Evolutionary conservation across 2,797 vertebrate species (phyloP).

Genomic region (Acestrorhynchus altus): DNA sequence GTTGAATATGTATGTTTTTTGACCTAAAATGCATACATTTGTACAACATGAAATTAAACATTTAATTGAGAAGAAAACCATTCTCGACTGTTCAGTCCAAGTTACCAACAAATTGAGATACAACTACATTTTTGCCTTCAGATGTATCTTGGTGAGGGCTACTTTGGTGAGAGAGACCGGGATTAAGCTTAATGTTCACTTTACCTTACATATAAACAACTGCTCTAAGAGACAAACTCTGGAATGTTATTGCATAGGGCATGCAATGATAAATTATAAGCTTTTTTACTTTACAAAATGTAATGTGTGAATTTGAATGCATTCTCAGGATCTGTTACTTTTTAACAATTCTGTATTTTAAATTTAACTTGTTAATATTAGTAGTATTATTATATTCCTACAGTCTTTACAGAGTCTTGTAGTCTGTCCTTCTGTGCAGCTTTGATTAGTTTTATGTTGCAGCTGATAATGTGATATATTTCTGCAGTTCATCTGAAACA

Average conservation of each 20-base stretch:
- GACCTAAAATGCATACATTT: background rate
- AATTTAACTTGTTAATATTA: background rate
- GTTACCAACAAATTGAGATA: background rate
- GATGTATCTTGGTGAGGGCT: no score
- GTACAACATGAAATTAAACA: background rate
- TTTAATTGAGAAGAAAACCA: background rate
- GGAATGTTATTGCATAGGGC: background rate
- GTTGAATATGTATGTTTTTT: background rate
- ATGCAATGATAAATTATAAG: no score
- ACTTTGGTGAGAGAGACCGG: no score
- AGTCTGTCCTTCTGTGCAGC: background rate
- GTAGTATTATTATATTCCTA: background rate
- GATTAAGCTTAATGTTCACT: background rate
- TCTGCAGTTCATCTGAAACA: background rate
- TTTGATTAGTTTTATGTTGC: background rate
- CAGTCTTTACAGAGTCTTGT: background rate
- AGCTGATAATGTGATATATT: background rate
- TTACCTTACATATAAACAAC: background rate
- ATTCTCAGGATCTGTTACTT: background rate
- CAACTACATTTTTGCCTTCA: background rate
- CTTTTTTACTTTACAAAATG: no score
- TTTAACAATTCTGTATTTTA: background rate
- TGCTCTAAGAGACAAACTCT: background rate
- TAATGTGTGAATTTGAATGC: no score
- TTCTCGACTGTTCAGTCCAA: background rate